Evolutionary conservation across 2,113 vertebrate genomes (phyloP), one percentile per base, ranked within the genome.

Genomic region (Nyctibius bracteatus): DNA sequence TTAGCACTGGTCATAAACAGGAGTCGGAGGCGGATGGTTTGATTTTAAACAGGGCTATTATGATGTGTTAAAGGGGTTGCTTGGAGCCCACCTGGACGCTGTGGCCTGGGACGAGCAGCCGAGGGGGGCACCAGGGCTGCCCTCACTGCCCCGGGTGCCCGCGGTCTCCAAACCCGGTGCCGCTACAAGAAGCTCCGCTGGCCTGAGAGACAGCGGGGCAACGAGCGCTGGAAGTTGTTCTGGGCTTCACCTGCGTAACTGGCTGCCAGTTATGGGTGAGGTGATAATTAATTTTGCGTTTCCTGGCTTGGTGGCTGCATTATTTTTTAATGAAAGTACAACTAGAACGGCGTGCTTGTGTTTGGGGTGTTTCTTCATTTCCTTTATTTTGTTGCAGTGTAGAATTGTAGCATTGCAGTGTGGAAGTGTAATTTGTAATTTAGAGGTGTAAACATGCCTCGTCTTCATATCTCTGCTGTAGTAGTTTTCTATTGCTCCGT

Each of bases 391-490:
- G 12, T 12, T 33, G n/a, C n/a, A n/a, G n/a, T n/a, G n/a, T n/a
- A n/a, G n/a, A n/a, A n/a, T 47, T 12, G 47, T 28, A 28, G 22
- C 9, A 6, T 35, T 51, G 58, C 18, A 2, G 23, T 15, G 15
- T 33, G 35, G 28, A 35, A 54, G 31, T 5, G 41, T 21, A 22
- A 17, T 39, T 39, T 44, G 55, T 39, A 25, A 22, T n/a, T 55
- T 4, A 28, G 33, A 43, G 13, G 10, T 14, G 18, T 20, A 22
- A 67, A 35, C 20, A 9, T 37, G n/a, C 37, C 43, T 44, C 35
- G 10, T 21, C 37, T 27, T 28, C 12, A 1, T 11, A 10, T 6
- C 16, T 33, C 9, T 9, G 51, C 55, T 43, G 0, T 4, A n/a
- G 33, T 7, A 46, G 43, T 54, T 74, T 37, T n/a, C 51, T 41